A percentile compares a stretch with the other conserved stretches of the same genome.
Conservation (phyloP, 2,888 invertebrate species). For the Physocephala rufipes region DNA sequence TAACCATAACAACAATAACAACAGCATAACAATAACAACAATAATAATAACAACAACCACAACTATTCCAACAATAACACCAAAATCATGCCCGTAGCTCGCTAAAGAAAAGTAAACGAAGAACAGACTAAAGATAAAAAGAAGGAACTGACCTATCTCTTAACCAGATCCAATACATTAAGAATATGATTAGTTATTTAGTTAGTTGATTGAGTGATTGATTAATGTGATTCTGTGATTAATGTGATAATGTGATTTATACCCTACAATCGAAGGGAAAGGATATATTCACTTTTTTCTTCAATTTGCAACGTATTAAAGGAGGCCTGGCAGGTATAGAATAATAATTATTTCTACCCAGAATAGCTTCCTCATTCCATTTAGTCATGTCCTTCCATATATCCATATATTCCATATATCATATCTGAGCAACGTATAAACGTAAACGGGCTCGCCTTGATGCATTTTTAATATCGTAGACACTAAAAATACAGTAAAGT, state of each 20-base stretch:
- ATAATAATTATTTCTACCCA: no score
- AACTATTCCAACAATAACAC: neutral
- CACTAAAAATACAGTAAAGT: neutral
- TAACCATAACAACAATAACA: no score
- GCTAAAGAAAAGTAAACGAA: neutral
- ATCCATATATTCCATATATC: no score
- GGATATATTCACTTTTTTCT: no score
- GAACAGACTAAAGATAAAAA: neutral
- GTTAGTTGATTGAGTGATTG: no score
- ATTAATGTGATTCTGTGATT: no score
- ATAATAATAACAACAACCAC: neutral
- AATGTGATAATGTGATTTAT: no score
- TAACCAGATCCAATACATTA: neutral
- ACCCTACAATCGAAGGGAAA: no score
- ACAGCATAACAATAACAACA: neutral
- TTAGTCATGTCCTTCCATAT: no score
- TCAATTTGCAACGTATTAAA: no score
- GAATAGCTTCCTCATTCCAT: no score
- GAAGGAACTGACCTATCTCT: constrained; percentile 6
- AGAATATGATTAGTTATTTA: neutral
- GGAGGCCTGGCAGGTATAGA: no score
- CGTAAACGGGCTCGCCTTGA: neutral
- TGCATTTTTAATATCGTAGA: neutral
- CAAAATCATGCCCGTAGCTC: neutral
- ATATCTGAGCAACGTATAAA: neutral